Conservation (phyloP, 2,113 vertebrate species). For the Capreolus pygargus region DNA sequence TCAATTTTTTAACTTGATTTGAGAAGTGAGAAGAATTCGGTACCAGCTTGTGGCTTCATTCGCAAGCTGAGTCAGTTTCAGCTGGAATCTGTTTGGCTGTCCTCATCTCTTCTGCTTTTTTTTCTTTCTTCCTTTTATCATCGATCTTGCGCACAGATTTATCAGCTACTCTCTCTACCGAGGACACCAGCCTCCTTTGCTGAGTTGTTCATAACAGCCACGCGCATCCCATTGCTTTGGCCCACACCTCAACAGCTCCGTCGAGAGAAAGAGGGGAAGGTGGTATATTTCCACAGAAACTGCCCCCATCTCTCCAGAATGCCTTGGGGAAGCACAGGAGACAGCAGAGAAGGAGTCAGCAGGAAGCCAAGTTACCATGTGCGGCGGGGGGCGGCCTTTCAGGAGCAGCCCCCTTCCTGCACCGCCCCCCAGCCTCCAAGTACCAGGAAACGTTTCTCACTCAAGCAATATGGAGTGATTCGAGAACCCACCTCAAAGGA, state of each 20-base stretch:
- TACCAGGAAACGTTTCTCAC: neutral
- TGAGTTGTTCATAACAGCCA: neutral
- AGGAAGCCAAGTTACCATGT: neutral
- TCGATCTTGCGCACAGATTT: conserved; percentile 15
- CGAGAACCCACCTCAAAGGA: neutral
- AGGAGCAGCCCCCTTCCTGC: neutral
- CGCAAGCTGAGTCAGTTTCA: conserved; percentile 25
- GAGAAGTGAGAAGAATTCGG: conserved; percentile 51
- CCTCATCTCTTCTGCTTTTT: neutral
- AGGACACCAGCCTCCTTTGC: neutral
- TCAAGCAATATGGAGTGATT: neutral
- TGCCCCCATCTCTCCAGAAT: neutral
- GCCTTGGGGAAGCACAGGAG: neutral
- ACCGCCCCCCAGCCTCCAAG: fast-evolving
- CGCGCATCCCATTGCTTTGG: neutral
- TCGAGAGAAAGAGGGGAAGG: neutral
- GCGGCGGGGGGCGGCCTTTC: neutral
- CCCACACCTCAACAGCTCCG: neutral
- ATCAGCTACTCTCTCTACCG: neutral
- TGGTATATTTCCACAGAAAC: neutral
- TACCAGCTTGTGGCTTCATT: conserved; percentile 24
- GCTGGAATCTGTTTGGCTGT: conserved; percentile 23
- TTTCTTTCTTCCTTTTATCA: neutral
- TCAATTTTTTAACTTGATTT: conserved; percentile 69
- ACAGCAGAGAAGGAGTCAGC: neutral